Base-by-base conservation (phyloP, 2,113 vertebrate species). In the Scytalopus superciliaris region DNA sequence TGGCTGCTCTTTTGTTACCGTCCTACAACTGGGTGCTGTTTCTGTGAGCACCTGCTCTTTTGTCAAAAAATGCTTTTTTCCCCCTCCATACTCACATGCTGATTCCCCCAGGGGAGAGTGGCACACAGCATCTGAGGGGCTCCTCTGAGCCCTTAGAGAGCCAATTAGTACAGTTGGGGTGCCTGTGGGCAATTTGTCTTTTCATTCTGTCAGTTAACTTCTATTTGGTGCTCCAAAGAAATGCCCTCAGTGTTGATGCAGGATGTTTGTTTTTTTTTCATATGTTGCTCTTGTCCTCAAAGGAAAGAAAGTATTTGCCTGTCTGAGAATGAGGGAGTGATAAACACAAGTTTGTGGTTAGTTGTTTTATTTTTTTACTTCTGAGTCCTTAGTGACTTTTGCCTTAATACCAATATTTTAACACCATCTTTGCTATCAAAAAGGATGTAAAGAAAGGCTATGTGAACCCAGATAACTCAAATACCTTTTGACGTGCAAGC, bases 21-120 rank as follows among this genome's bases (percentile, higher is more conserved):
- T 69, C 67, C 84, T 85, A 18, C n/a, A 53, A 33, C 55, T 47
- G 52, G 55, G 30, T 42, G 22, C 35, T 78, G 72, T 37, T 95
- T 75, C 59, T 86, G 67, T 75, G 80, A 90, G 56, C 85, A 90
- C 64, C 63, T 93, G 93, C 59, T 90, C 82, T 86, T 94, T 91
- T 88, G 70, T 83, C 31, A 27, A 70, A 80, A 92, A 50, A 56
- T 49, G 28, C 23, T 45, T 49, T 31, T 30, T 62, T 33, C 35
- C 14, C 11, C 28, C 1, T 3, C 19, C n/a, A 4, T 44, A 28
- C 50, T 77, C 2, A 0, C 50, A 33, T 9, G 7, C 50, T 73
- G 72, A 81, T 80, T 80, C 67, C 31, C 42, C 39, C 82, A 85
- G 87, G 63, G 67, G 92, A 70, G 59, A 47, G 59, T 7, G 83